Evolutionary conservation across 2,888 invertebrate genomes (phyloP).

Genomic region (Sarcophaga variegata): DNA sequence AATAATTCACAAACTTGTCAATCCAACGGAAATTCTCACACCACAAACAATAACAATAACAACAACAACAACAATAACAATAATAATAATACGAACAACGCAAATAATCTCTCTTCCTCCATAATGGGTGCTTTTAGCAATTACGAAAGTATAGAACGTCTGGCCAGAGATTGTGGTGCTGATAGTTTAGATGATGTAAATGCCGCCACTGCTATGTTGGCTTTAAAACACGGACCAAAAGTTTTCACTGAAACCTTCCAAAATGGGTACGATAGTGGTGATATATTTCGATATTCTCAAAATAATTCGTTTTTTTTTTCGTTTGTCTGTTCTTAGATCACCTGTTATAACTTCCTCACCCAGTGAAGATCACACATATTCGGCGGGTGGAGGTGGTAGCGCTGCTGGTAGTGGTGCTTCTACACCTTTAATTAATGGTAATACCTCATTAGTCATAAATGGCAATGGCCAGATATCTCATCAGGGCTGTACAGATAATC

Average conservation of each 20-base stretch:
- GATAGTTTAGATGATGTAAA: constrained; percentile 89
- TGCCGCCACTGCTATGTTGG: constrained; percentile 93
- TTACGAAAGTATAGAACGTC: constrained; percentile 76
- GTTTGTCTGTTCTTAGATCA: constrained; percentile 73
- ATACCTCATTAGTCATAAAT: constrained; percentile 72
- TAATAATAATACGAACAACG: constrained; percentile 32
- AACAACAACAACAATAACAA: constrained; percentile 29
- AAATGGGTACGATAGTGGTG: constrained; percentile 77
- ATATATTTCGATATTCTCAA: no score
- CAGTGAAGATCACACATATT: constrained; percentile 97
- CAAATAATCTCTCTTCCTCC: constrained; percentile 57
- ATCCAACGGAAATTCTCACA: constrained; percentile 49
- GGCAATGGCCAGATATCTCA: constrained; percentile 68
- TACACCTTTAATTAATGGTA: constrained; percentile 76
- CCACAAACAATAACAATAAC: constrained; percentile 17
- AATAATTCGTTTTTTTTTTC: neutral
- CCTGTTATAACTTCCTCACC: constrained; percentile 92
- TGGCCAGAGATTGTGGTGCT: constrained; percentile 81
- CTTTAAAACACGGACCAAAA: constrained; percentile 92
- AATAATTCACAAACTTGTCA: constrained; percentile 55
- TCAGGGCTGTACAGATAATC: constrained; percentile 76
- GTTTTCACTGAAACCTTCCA: constrained; percentile 83
- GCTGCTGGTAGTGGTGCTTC: constrained; percentile 72
- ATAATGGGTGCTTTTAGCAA: constrained; percentile 75
- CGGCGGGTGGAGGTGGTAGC: constrained; percentile 83